Conservation (phyloP, 2,797 vertebrate genomes). For the Champsocephalus esox region DNA sequence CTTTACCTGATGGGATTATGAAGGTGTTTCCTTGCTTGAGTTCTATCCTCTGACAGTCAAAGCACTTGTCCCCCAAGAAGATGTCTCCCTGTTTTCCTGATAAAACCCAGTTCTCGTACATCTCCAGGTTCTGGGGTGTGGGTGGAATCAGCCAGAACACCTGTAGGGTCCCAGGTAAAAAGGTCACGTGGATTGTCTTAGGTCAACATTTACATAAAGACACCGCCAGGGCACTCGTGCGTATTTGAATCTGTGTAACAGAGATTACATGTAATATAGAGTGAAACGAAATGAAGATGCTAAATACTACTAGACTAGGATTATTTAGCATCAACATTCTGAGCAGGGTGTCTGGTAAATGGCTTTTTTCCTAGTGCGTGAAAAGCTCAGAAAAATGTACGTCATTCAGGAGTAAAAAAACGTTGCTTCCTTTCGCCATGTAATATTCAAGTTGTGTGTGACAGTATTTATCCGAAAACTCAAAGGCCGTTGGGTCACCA, state of each 20-base stretch:
- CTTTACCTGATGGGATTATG: constrained; percentile 93
- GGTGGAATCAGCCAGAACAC: constrained; percentile 99
- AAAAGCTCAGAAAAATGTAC: too few species aligned
- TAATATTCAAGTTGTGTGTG: too few species aligned
- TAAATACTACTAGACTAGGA: too few species aligned
- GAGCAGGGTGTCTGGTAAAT: too few species aligned
- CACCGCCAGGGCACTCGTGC: background rate
- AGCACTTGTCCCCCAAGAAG: constrained; percentile 95
- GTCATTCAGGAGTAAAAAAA: too few species aligned
- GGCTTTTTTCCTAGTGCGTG: too few species aligned
- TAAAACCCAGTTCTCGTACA: constrained; percentile 98
- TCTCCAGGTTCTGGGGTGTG: constrained; percentile 94
- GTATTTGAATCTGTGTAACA: background rate
- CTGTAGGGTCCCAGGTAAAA: constrained; percentile 73
- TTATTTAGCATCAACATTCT: too few species aligned
- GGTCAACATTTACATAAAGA: constrained; percentile 6
- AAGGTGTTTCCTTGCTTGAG: constrained; percentile 97
- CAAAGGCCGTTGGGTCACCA: background rate
- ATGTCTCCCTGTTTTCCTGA: constrained; percentile 99
- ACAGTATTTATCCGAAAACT: too few species aligned
- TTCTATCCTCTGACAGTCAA: constrained; percentile 94
- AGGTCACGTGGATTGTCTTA: background rate
- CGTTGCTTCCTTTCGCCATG: too few species aligned
- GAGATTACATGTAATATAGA: too few species aligned
- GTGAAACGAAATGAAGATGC: too few species aligned